Base-by-base conservation (phyloP, 2,888 invertebrate species). In the Nomada hirtipes region DNA sequence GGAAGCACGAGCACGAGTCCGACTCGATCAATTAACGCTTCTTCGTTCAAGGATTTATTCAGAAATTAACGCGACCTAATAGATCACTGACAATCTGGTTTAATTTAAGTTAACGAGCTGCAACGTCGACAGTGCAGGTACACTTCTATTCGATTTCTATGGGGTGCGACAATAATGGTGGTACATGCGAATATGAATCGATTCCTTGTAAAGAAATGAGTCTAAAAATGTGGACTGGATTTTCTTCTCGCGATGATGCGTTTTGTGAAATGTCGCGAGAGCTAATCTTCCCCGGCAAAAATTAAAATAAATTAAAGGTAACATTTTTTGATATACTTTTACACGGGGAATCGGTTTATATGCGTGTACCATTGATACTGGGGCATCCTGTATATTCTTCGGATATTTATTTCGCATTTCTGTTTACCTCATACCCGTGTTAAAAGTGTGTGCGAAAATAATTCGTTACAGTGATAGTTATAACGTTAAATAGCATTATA, bases 21-120 rank as follows among this genome's bases (percentile, higher is more conserved):
- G 11, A 47, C 68, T 55, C 55, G 64, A 59, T 78, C 69, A 26
- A 67, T 73, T 20, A 50, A 81, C 64, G 59, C 53, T 65, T 73
- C 55, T 60, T 83, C 55, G 20, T 60, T 70, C 57, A 77, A 77
- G 52, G 13, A 72, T 82, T 69, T n/a, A 47, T 50, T 60, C 50
- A 53, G 26, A 70, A 60, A 76, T 72, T 72, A 68, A 76, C 52
- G 44, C 64, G 76, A 80, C 76, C 80, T 82, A 75, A 82, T 55
- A 55, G 60, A 75, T 63, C 55, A 79, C 70, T 73, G 79, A 80
- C 60, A 69, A 76, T 82, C 59, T 60, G n/a, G 2, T 59, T 76
- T 57, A 47, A 65, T 10, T 65, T 20, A 26, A 29, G 10, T 36
- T 50, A 60, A 73, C 20, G 4, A 52, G 44, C 10, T 53, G 23